Evolutionary conservation across 92 coral and sea anemone species (phyloP).

Genomic region (Epizoanthus illoricatus): DNA sequence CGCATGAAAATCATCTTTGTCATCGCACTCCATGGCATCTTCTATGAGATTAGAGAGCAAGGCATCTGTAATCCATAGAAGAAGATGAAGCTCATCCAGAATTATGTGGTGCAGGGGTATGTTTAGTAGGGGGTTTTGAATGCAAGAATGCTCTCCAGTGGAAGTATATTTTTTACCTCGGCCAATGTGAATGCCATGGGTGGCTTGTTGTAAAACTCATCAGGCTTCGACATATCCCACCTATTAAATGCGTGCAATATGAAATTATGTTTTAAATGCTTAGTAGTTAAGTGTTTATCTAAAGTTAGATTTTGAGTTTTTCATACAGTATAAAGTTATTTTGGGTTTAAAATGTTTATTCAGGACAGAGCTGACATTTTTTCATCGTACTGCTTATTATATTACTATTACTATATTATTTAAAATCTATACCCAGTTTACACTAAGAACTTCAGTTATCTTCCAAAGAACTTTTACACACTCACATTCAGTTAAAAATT

Average conservation of each 20-base stretch:
- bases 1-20: constrained; percentile 32
- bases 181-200: constrained; percentile 47
- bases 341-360: too few relatives aligned
- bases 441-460: too few relatives aligned
- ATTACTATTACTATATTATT: too few relatives aligned
- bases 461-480: too few relatives aligned
- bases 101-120: constrained; percentile 50
- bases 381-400: too few relatives aligned
- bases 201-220: constrained; percentile 19
- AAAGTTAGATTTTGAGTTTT: too few relatives aligned
- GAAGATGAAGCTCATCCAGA: constrained; percentile 53
- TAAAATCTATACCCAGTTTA: too few relatives aligned
- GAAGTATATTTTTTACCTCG: constrained; percentile 37
- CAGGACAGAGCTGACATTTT: too few relatives aligned
- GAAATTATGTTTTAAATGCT: background rate
- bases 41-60: constrained; percentile 30
- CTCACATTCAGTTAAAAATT: too few relatives aligned
- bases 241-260: constrained; percentile 7
- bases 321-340: background rate
- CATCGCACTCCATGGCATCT: constrained; percentile 56
- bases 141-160: constrained; percentile 43
- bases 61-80: constrained; percentile 34
- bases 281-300: background rate
- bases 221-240: constrained; percentile 51
- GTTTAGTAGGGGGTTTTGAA: constrained; percentile 47